Evolutionary conservation across 1,140 invertebrate species (phyloP).

Genomic region (Drosophila tropicalis): DNA sequence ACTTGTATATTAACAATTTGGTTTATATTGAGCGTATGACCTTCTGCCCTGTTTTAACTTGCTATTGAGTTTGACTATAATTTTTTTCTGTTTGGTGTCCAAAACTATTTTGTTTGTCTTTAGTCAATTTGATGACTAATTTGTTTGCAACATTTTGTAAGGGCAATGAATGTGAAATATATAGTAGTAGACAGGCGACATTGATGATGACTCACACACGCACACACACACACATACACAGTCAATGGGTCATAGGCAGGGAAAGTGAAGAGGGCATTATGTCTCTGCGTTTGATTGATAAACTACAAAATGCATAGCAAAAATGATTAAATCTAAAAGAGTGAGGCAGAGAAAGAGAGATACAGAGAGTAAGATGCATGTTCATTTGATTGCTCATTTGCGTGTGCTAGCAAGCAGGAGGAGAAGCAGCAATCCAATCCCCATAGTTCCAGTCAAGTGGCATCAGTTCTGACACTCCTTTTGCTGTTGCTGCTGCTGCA

Average conservation of each 20-base stretch:
- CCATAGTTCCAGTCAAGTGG: slow-evolving; percentile 34
- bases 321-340: slow-evolving; percentile 32
- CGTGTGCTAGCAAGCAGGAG: slow-evolving; percentile 43
- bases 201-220: slow-evolving; percentile 3
- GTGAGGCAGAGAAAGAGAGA: slow-evolving; percentile 10
- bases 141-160: slow-evolving; percentile 53
- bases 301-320: slow-evolving; percentile 37
- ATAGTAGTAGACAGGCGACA: background rate
- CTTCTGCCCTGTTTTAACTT: background rate
- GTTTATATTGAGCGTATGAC: background rate
- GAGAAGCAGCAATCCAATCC: background rate
- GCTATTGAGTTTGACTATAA: background rate
- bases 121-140: slow-evolving; percentile 62
- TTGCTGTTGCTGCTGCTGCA: slow-evolving; percentile 38
- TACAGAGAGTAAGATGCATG: slow-evolving; percentile 31
- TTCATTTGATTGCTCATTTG: slow-evolving; percentile 57
- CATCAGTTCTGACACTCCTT: slow-evolving; percentile 18
- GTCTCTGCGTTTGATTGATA: background rate
- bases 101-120: slow-evolving; percentile 20
- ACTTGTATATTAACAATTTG: background rate
- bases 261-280: background rate
- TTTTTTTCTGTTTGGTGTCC: slow-evolving; percentile 28
- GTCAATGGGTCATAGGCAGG: background rate
- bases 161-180: slow-evolving; percentile 28
- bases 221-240: background rate